Base-by-base conservation (phyloP, 2,797 vertebrate genomes). In the Otolemur crassicaudatus region DNA sequence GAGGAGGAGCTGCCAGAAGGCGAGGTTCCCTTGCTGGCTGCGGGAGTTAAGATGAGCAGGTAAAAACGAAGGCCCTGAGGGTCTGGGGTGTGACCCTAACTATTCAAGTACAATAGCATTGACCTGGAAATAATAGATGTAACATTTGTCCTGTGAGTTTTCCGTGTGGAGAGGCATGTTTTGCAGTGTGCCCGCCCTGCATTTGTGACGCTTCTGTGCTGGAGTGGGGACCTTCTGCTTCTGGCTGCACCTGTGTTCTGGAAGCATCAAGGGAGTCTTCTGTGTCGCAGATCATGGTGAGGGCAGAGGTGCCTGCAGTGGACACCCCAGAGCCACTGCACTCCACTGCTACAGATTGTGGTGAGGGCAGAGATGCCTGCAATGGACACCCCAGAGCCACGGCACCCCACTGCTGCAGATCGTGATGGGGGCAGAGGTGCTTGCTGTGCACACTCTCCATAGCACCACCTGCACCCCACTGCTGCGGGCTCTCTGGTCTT, bases 381-480 rank as follows among this genome's bases (percentile, higher is more conserved):
- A 19, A 11, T 13, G 34, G 29, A 8, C 20, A 19, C 34, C 69
- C 16, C n/a, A 3, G 13, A 34, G 76, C 25, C 49, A 49, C 49
- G 3, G 13, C 49, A 49, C 13, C 49, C 49, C 13, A 49, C 12
- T 13, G 14, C 49, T 49, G 14, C 49, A 49, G 49, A 49, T 49
- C 12, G 49, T 49, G 49, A 3, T 14, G 49, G 14, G 49, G 49
- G 49, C 49, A 49, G 49, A 49, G 49, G 49, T 49, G 49, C 13
- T 49, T 49, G 49, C 49, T 49, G 13, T 13, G 3, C 49, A 49
- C 46, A 49, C 49, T 14, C 49, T 49, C 13, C 49, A 14, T 49
- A 49, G 49, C 49, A 14, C 46, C 2, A 0, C 23, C 53, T 12
- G 23, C 4, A 43, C 40, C 73, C 2, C 6, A 1, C 0, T 23